Evolutionary conservation across 2,797 vertebrate genomes (phyloP).

Genomic region (Myoxocephalus aenaeus): DNA sequence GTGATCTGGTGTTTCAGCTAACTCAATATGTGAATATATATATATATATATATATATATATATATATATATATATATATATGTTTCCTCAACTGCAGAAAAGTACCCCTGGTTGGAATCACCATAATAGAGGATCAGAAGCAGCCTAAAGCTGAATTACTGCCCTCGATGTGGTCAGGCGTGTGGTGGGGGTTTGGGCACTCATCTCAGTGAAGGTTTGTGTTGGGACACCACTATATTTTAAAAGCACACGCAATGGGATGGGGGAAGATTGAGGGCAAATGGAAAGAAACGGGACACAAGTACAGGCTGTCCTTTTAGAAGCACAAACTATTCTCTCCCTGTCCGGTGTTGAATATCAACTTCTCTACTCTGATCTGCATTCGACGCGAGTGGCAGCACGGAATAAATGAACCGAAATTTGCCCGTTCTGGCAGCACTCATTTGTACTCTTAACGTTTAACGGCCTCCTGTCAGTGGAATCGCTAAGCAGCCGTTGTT

Average conservation of each 20-base stretch:
- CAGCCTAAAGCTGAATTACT: not conserved
- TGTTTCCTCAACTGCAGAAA: not conserved
- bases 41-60: no score
- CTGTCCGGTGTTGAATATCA: not conserved
- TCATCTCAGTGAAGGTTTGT: slow-evolving; percentile 12
- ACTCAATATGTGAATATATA: not conserved
- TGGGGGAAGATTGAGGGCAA: not conserved
- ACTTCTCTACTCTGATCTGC: not conserved
- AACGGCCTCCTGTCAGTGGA: slow-evolving; percentile 39
- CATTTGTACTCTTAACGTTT: slow-evolving; percentile 30
- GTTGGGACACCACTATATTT: slow-evolving; percentile 18
- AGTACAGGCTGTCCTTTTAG: slow-evolving; percentile 29
- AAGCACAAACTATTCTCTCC: not conserved
- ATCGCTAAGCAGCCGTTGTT: slow-evolving; percentile 24
- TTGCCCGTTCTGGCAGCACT: slow-evolving; percentile 36
- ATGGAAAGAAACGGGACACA: slow-evolving; percentile 19
- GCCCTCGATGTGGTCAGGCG: not conserved
- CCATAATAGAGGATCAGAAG: not conserved
- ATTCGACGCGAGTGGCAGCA: not conserved
- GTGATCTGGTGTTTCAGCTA: not conserved
- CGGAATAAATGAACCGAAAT: not conserved
- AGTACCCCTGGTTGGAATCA: not conserved
- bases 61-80: no score
- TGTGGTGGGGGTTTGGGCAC: not conserved
- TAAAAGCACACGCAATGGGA: not conserved